A percentile compares a stretch with the other conserved stretches of the same genome.
Evolutionary conservation across 2,113 vertebrate genomes (phyloP).

Genomic region (Eulemur macaco): DNA sequence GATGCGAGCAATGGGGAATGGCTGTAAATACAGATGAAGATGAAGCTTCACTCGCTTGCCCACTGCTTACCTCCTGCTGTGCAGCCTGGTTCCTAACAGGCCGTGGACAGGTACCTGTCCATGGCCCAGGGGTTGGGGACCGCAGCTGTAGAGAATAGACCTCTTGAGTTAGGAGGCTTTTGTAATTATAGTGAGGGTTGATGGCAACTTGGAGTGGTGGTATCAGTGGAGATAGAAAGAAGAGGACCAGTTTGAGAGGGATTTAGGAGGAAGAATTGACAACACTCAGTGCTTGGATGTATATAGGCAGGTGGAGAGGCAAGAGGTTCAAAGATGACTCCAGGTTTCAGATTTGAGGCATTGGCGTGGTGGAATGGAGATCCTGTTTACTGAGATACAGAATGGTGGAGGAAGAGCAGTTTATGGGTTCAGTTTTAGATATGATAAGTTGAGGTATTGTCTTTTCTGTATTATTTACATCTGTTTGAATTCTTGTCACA

Average conservation of each 20-base stretch:
- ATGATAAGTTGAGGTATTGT: background rate
- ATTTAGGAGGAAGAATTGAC: background rate
- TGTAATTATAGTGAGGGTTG: background rate
- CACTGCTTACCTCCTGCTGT: no score
- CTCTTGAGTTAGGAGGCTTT: conserved; percentile 11
- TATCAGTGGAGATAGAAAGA: background rate
- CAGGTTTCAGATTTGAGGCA: background rate
- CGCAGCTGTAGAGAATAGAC: background rate
- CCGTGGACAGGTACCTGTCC: no score
- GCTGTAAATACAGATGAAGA: no score
- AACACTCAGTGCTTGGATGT: background rate
- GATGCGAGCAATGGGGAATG: no score
- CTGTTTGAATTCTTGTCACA: conserved; percentile 19
- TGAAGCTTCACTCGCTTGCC: no score
- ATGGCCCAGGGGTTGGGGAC: no score
- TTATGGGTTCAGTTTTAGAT: background rate
- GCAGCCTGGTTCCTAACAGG: no score
- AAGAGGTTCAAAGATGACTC: background rate
- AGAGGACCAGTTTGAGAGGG: background rate
- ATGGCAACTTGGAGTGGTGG: background rate
- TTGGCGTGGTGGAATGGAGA: background rate
- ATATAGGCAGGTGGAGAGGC: background rate
- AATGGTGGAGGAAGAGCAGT: background rate
- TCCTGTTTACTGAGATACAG: background rate
- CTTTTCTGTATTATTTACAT: conserved; percentile 18